These are phyloP conservation scores for Steatornis caripensis DNA, from an alignment of 2,113 vertebrate species.

Conservation along the genomic window DNA sequence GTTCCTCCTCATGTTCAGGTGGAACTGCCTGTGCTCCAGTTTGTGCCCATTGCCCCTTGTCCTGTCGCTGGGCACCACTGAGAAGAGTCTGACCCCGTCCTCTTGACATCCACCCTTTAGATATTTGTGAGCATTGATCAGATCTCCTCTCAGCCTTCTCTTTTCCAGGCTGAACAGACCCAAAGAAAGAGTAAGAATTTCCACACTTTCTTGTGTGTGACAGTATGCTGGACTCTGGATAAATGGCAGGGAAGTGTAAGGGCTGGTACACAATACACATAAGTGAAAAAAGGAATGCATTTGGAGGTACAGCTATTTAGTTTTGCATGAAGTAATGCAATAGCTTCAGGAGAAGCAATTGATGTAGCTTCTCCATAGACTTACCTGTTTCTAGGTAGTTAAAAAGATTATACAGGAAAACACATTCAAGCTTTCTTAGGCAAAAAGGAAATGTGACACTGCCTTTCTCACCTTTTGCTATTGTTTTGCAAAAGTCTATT, in stretches of 20 bases:
- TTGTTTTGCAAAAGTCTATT: not conserved
- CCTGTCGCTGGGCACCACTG: no score
- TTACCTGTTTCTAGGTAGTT: not conserved
- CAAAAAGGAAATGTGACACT: not conserved
- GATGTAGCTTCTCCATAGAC: not conserved
- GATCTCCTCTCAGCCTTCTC: no score
- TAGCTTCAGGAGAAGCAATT: not conserved
- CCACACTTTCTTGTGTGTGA: not conserved
- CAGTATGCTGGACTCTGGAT: rapidly evolving
- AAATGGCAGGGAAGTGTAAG: not conserved
- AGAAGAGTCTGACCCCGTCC: no score
- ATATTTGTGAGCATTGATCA: no score
- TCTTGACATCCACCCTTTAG: no score
- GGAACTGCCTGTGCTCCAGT: no score
- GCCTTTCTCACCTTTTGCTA: not conserved
- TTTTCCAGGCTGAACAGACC: no score
- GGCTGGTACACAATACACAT: not conserved
- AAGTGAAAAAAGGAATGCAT: no score
- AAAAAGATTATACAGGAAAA: not conserved
- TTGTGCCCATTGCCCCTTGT: no score
- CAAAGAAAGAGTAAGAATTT: not conserved
- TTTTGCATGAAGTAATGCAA: not conserved
- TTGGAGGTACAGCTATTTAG: not conserved
- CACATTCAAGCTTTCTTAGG: not conserved
- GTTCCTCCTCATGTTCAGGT: no score